A percentile compares a stretch with the other conserved stretches of the same genome.
phyloP scores from a whole-genome alignment of 2,888 invertebrate genomes.

The Chymomyza fuscimana region DNA sequence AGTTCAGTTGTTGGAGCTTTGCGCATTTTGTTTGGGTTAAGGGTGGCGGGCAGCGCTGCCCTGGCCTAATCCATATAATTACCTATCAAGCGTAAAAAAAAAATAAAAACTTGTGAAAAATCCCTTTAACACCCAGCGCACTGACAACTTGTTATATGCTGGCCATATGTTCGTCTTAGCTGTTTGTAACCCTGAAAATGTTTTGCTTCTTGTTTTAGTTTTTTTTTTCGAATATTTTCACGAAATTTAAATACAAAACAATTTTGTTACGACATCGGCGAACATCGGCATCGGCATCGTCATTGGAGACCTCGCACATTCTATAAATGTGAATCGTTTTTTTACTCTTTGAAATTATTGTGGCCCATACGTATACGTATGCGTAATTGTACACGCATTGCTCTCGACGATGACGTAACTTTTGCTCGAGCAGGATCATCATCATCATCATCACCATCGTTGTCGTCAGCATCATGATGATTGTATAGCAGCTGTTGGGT shows the following conservation, averaged over 20 bases:
- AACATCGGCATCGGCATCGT: conserved; percentile 26
- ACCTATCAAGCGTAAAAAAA: conserved; percentile 23
- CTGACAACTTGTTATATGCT: conserved; percentile 19
- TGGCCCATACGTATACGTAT: neutral
- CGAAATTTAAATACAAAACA: conserved; percentile 57
- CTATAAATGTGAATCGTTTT: conserved; percentile 55
- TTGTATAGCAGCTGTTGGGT: neutral
- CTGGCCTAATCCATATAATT: conserved; percentile 55
- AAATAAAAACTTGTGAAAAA: conserved; percentile 24
- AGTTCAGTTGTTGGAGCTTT: conserved; percentile 38
- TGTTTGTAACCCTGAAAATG: conserved; percentile 62
- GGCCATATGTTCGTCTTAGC: conserved; percentile 2
- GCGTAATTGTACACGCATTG: neutral
- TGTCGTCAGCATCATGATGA: neutral
- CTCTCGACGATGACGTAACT: neutral
- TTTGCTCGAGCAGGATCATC: neutral
- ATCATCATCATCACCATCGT: neutral
- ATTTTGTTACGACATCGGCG: conserved; percentile 61
- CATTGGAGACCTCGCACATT: conserved; percentile 31
- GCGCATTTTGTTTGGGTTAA: neutral
- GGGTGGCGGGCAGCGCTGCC: neutral
- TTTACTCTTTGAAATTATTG: conserved; percentile 44
- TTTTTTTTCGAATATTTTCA: conserved; percentile 48
- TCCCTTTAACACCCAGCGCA: conserved; percentile 27
- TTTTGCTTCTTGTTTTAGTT: conserved; percentile 35